These are phyloP conservation scores for Lysandra bellargus DNA, from an alignment of 2,888 invertebrate species.

Conservation along the genomic window DNA sequence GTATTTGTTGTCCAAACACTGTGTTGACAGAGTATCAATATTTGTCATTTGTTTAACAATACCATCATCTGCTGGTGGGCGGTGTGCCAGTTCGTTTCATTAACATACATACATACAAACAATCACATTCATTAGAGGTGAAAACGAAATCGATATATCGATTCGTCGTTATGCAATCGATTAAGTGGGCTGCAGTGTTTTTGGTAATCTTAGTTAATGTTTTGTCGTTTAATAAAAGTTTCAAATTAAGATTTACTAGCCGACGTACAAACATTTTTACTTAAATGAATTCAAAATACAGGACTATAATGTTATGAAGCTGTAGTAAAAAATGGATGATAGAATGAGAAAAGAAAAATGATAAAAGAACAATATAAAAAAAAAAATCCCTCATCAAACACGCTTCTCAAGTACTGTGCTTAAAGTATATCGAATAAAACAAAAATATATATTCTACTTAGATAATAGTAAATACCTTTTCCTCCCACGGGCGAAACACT, in stretches of 20 bases:
- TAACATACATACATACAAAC: conserved; percentile 50
- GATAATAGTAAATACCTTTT: conserved; percentile 1
- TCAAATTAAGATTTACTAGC: no score
- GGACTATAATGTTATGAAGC: no score
- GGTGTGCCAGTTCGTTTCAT: conserved; percentile 67
- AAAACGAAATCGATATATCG: conserved; percentile 5
- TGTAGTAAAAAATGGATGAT: no score
- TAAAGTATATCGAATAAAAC: no score
- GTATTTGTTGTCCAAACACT: neutral
- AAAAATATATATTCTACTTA: neutral
- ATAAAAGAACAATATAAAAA: no score
- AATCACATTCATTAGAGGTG: conserved; percentile 15
- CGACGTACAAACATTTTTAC: no score
- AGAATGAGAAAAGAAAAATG: no score
- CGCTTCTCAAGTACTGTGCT: no score
- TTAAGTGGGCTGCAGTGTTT: neutral
- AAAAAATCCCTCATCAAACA: no score
- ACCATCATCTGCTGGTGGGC: conserved; percentile 63
- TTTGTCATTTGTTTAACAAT: conserved; percentile 71
- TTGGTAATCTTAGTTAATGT: neutral
- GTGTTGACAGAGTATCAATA: conserved; percentile 62
- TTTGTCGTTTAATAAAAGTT: no score
- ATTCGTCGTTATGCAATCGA: neutral
- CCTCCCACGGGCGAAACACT: conserved; percentile 26
- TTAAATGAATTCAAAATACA: no score